These are phyloP conservation scores for Bombus balteatus DNA, from an alignment of 1,140 invertebrate species.

Conservation along the genomic window DNA sequence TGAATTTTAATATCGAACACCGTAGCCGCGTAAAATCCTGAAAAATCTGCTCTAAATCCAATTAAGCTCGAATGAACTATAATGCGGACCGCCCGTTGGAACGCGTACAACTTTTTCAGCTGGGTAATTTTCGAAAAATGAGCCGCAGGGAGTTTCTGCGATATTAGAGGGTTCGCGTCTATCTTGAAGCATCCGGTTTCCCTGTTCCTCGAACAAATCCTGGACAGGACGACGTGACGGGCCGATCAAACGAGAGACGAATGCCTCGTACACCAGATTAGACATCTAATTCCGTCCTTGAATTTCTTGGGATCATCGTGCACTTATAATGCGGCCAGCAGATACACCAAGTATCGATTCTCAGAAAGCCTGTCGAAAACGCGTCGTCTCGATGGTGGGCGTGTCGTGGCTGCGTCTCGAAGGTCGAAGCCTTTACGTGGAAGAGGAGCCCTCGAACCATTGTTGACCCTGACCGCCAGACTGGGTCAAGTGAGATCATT, in stretches of 20 bases:
- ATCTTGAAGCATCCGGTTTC: neutral
- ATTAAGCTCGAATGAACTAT: neutral
- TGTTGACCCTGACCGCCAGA: constrained; percentile 34
- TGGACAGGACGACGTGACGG: neutral
- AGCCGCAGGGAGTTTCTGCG: too few species aligned
- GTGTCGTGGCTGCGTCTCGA: constrained; percentile 28
- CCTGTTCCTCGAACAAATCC: neutral
- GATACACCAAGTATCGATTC: constrained; percentile 44
- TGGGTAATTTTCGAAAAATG: neutral
- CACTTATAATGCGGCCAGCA: constrained; percentile 25
- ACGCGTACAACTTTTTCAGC: neutral
- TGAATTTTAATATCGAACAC: constrained; percentile 10
- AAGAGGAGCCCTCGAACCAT: constrained; percentile 28
- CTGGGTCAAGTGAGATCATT: constrained; percentile 39
- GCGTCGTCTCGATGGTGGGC: constrained; percentile 37
- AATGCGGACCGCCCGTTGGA: too few species aligned
- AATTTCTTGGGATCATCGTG: constrained; percentile 3
- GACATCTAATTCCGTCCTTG: constrained; percentile 31
- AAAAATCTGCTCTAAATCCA: neutral
- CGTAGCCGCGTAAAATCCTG: neutral
- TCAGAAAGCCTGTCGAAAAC: constrained; percentile 43
- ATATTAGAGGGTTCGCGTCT: constrained; percentile 11
- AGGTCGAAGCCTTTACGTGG: constrained; percentile 58
- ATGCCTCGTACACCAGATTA: neutral
- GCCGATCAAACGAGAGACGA: neutral